A percentile compares a stretch with the other conserved stretches of the same genome.
phyloP scores from a whole-genome alignment of 2,888 invertebrate genomes.

The Hesperia comma region DNA sequence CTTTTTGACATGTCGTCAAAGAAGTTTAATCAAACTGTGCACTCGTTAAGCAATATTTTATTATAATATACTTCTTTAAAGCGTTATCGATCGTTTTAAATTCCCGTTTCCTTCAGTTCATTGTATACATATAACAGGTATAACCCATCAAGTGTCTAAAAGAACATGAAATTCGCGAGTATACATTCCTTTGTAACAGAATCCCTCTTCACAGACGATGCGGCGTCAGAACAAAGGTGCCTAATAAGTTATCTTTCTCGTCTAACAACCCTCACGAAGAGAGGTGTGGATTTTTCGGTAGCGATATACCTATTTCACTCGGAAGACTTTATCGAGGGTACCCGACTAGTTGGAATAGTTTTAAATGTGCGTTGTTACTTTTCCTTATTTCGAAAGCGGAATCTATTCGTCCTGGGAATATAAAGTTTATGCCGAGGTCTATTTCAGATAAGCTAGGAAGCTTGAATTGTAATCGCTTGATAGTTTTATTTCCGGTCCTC shows the following conservation, averaged over 20 bases:
- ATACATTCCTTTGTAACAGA: conserved; percentile 30
- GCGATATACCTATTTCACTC: conserved; percentile 32
- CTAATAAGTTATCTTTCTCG: conserved; percentile 34
- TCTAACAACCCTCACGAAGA: conserved; percentile 18
- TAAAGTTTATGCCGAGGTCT: conserved; percentile 17
- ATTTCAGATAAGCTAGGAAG: conserved; percentile 8
- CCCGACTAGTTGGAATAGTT: conserved; percentile 29
- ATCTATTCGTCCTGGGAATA: conserved; percentile 24
- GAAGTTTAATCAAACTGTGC: no score
- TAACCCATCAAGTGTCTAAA: conserved; percentile 17
- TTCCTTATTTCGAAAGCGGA: conserved; percentile 22
- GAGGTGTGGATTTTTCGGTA: conserved; percentile 25
- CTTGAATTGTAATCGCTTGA: neutral
- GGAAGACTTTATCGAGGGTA: conserved; percentile 27
- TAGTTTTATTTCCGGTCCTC: neutral
- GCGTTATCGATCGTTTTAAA: no score
- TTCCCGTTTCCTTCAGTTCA: no score
- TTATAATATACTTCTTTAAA: no score
- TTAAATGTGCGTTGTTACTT: conserved; percentile 37
- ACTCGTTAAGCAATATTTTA: no score
- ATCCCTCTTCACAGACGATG: conserved; percentile 34
- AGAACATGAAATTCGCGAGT: conserved; percentile 32
- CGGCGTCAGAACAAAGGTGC: conserved; percentile 33
- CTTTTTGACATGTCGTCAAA: no score
- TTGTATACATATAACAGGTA: neutral